Evolutionary conservation across 2,113 vertebrate genomes (phyloP).

Genomic region (Upupa epops): DNA sequence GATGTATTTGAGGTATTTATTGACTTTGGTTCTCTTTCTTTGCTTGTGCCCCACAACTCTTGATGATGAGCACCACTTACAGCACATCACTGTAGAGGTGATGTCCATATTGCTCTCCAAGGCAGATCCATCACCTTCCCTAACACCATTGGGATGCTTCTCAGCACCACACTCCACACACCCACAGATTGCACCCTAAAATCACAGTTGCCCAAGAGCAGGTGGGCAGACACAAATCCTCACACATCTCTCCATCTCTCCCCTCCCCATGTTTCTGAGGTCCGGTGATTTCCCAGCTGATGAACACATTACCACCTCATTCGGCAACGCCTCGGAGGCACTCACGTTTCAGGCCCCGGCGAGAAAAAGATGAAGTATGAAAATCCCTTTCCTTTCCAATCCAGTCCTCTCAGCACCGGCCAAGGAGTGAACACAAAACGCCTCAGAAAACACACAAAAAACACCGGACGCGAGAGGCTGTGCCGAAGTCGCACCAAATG

Average conservation of each 20-base stretch:
- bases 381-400: slow-evolving; percentile 71
- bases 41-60: background rate
- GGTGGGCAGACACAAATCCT: background rate
- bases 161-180: accelerated
- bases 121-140: background rate
- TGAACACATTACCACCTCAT: slow-evolving; percentile 71
- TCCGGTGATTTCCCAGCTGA: slow-evolving; percentile 61
- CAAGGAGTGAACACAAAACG: slow-evolving; percentile 51
- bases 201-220: background rate
- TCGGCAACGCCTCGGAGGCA: slow-evolving; percentile 53
- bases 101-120: background rate
- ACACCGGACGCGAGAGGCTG: slow-evolving; percentile 32
- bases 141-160: background rate
- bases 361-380: slow-evolving; percentile 74
- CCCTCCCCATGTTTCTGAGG: background rate
- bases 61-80: background rate
- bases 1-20: background rate
- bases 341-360: slow-evolving; percentile 56
- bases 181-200: background rate
- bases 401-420: slow-evolving; percentile 49
- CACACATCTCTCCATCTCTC: background rate
- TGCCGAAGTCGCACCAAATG: slow-evolving; percentile 61
- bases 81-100: accelerated
- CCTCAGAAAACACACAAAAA: slow-evolving; percentile 47
- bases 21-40: background rate